A percentile compares a stretch with the other conserved stretches of the same genome.
These are phyloP conservation scores for Rhagonycha lutea DNA, from an alignment of 2,888 invertebrate genomes.

Conservation along the genomic window DNA sequence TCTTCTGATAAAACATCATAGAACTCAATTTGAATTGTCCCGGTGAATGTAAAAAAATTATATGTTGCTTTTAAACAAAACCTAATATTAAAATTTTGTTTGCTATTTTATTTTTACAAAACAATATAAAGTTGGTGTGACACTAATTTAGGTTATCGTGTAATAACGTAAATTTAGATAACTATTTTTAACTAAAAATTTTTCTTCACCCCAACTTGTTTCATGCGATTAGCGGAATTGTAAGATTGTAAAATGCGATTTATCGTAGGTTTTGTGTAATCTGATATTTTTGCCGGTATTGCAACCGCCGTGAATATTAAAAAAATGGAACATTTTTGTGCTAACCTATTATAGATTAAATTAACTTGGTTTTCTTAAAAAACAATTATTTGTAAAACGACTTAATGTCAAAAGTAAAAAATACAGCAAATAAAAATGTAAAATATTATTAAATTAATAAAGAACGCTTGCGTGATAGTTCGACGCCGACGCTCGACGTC, in stretches of 20 bases:
- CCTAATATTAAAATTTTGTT: not conserved
- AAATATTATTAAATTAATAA: not conserved
- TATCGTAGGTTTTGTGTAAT: not conserved
- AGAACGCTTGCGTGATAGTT: constrained; percentile 29
- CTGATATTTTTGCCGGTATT: not conserved
- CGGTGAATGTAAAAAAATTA: not conserved
- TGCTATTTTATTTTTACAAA: not conserved
- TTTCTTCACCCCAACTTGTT: not conserved
- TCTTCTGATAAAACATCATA: too few species aligned
- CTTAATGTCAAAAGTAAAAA: not conserved
- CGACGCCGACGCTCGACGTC: constrained; percentile 29
- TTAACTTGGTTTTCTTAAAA: not conserved
- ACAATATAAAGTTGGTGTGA: not conserved
- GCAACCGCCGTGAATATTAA: not conserved
- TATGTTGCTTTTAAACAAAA: not conserved
- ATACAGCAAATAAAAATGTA: not conserved
- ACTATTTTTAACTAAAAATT: not conserved
- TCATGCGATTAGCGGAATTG: not conserved
- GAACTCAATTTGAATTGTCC: too few species aligned
- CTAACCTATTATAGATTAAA: not conserved
- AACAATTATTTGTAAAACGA: not conserved
- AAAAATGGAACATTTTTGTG: not conserved
- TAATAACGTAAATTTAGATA: not conserved
- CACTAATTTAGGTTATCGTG: not conserved
- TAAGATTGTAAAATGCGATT: not conserved